Conservation (phyloP, 2,888 invertebrate species). For the Lithosia quadra region DNA sequence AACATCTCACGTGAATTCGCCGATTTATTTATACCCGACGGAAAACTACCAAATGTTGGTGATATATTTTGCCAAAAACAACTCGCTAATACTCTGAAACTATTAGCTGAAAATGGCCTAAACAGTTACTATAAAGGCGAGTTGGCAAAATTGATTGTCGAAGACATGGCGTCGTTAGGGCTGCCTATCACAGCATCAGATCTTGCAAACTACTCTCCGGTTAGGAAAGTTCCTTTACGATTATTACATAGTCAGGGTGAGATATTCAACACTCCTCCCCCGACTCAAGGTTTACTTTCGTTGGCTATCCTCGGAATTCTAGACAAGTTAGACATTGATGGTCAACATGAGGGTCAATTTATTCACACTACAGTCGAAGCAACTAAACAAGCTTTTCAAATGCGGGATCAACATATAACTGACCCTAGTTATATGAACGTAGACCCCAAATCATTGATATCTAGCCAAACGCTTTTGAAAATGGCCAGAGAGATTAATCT, state of each 20-base stretch:
- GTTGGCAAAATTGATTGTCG: constrained; percentile 69
- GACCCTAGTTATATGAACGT: constrained; percentile 74
- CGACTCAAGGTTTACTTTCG: constrained; percentile 80
- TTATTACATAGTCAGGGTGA: constrained; percentile 70
- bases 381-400: constrained; percentile 68
- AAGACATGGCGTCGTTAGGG: constrained; percentile 69
- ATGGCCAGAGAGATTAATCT: constrained; percentile 67
- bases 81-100: constrained; percentile 69
- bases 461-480: constrained; percentile 58
- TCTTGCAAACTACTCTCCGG: constrained; percentile 68
- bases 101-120: constrained; percentile 69
- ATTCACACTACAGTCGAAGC: constrained; percentile 77
- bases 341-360: constrained; percentile 72
- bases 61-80: constrained; percentile 69
- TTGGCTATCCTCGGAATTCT: constrained; percentile 73
- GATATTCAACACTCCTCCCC: constrained; percentile 75
- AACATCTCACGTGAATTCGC: constrained; percentile 27
- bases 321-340: constrained; percentile 71
- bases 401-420: constrained; percentile 71
- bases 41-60: constrained; percentile 63
- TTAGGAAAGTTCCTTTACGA: constrained; percentile 69
- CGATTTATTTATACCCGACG: constrained; percentile 61
- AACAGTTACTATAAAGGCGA: constrained; percentile 75
- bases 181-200: constrained; percentile 75
- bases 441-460: constrained; percentile 65